These are phyloP conservation scores for Corapipo altera DNA, from an alignment of 2,113 vertebrate genomes.

Conservation along the genomic window DNA sequence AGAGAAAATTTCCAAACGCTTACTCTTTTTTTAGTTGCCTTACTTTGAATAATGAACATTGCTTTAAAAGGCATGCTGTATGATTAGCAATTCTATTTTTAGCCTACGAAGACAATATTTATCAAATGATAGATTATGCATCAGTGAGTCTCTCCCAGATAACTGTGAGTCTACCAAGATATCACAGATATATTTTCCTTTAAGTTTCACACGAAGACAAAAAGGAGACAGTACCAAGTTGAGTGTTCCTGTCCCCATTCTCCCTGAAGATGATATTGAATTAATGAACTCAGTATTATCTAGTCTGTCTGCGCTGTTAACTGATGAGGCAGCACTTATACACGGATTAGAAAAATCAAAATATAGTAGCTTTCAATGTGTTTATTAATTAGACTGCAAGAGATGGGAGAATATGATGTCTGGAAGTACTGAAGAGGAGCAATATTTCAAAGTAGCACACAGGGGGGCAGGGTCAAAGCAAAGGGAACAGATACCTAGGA, in stretches of 20 bases:
- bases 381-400: background rate
- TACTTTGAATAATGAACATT: background rate
- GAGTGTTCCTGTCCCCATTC: background rate
- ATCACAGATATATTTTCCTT: background rate
- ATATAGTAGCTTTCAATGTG: background rate
- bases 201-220: background rate
- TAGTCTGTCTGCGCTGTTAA: background rate
- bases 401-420: rapidly evolving
- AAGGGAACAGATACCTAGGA: background rate
- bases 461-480: background rate
- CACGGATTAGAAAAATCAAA: background rate
- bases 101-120: background rate
- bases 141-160: background rate
- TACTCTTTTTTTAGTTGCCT: background rate
- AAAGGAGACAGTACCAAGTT: background rate
- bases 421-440: background rate
- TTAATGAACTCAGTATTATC: background rate
- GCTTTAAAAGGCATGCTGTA: background rate
- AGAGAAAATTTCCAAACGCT: background rate
- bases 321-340: background rate
- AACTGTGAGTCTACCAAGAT: background rate
- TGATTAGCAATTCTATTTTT: background rate
- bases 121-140: background rate
- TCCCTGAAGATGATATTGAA: background rate
- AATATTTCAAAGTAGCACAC: background rate